A percentile compares a stretch with the other conserved stretches of the same genome.
Evolutionary conservation across 2,113 vertebrate genomes (phyloP).

Genomic region (Perca fluviatilis): DNA sequence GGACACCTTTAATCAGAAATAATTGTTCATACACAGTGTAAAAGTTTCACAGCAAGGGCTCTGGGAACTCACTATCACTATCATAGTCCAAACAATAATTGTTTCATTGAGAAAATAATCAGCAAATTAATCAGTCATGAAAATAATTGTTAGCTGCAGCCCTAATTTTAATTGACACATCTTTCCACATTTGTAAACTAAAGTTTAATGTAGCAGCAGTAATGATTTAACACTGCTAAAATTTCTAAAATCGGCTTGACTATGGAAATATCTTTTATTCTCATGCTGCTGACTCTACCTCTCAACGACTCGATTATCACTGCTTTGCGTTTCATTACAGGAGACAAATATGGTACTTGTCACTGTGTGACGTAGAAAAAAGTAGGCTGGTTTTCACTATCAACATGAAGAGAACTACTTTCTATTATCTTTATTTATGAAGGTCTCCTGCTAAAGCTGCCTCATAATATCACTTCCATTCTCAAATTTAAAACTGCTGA

Average conservation of each 20-base stretch:
- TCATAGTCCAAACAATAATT: neutral
- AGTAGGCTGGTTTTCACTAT: neutral
- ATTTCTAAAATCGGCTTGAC: neutral
- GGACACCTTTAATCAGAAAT: neutral
- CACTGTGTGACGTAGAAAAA: neutral
- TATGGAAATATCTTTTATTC: neutral
- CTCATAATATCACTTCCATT: neutral
- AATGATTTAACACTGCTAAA: neutral
- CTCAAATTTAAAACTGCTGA: neutral
- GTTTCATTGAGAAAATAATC: neutral
- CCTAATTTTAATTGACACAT: neutral
- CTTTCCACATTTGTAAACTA: neutral
- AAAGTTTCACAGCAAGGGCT: neutral
- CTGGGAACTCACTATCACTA: neutral
- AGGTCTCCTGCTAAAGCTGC: slow-evolving; percentile 4
- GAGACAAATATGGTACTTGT: neutral
- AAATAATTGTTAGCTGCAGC: neutral
- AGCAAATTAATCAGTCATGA: neutral
- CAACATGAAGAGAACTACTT: neutral
- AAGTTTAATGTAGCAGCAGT: neutral
- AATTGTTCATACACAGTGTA: neutral
- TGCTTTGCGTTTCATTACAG: neutral
- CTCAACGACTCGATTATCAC: neutral
- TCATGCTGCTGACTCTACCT: neutral
- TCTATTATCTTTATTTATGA: neutral